Evolutionary conservation across 2,113 vertebrate genomes (phyloP).

Genomic region (Calidris pygmaea): DNA sequence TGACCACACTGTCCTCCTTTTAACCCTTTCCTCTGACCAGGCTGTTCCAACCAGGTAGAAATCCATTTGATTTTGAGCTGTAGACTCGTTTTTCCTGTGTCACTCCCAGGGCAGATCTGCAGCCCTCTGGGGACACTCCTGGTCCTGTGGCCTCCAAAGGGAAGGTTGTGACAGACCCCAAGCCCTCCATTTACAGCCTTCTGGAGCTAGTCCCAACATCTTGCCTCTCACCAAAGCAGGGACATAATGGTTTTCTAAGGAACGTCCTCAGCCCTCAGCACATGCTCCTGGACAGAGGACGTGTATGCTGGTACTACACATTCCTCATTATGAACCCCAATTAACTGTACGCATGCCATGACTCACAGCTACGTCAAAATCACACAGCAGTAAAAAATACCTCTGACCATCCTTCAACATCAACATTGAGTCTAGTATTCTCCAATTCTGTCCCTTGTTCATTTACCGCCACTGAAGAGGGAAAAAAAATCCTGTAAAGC

Average conservation of each 20-base stretch:
- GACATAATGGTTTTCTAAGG: background rate
- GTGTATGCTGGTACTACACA: background rate
- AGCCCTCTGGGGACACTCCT: background rate
- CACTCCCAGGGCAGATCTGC: background rate
- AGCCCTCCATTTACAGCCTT: background rate
- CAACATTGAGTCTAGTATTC: background rate
- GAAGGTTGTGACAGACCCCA: background rate
- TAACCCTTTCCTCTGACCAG: slow-evolving; percentile 30
- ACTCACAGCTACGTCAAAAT: background rate
- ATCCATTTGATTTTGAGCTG: background rate
- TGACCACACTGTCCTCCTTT: background rate
- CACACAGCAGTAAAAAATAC: background rate
- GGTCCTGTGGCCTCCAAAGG: background rate
- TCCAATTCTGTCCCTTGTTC: background rate
- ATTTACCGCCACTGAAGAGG: background rate
- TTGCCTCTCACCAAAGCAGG: background rate
- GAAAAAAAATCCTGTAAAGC: background rate
- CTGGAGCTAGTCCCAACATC: background rate
- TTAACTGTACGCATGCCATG: background rate
- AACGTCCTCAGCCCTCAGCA: background rate
- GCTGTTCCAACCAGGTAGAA: background rate
- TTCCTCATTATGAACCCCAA: background rate
- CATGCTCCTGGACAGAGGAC: background rate
- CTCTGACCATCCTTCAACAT: background rate
- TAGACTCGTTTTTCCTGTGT: background rate